Conservation (phyloP, 2,797 vertebrate genomes). For the Loriculus beryllinus region DNA sequence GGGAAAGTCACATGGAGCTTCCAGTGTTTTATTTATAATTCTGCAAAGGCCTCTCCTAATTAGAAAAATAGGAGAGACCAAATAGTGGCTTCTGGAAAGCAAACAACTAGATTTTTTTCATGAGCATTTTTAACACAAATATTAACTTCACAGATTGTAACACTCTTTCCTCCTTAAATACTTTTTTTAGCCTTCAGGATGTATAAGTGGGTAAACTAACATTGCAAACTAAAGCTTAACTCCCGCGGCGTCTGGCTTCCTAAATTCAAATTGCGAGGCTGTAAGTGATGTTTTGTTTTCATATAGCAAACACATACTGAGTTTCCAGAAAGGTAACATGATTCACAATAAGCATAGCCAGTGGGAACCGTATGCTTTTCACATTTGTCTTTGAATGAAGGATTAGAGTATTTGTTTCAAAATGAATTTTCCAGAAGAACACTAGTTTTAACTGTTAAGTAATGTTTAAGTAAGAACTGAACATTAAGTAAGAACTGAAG, state of each 20-base stretch:
- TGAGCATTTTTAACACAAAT: conserved; percentile 27
- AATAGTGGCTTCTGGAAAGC: conserved; percentile 18
- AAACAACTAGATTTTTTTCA: conserved; percentile 18
- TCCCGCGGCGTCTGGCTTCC: neutral
- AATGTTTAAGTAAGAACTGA: neutral
- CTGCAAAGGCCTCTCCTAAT: conserved; percentile 27
- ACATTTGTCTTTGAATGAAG: neutral
- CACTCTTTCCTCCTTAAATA: neutral
- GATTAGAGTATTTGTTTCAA: conserved; percentile 8
- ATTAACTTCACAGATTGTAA: conserved; percentile 9
- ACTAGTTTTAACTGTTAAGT: neutral
- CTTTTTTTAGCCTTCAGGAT: neutral
- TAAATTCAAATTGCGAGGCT: neutral
- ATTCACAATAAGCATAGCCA: neutral
- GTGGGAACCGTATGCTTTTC: neutral
- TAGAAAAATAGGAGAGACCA: conserved; percentile 27
- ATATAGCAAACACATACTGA: neutral
- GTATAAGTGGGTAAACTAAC: neutral
- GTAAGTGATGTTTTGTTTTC: neutral
- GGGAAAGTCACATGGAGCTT: conserved; percentile 44
- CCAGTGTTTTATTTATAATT: conserved; percentile 50
- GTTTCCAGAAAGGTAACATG: neutral
- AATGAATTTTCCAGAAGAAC: neutral
- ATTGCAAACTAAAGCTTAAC: neutral
- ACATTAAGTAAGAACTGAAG: neutral